Base-by-base conservation (phyloP, 2,888 invertebrate genomes). In the Volucella bombylans region DNA sequence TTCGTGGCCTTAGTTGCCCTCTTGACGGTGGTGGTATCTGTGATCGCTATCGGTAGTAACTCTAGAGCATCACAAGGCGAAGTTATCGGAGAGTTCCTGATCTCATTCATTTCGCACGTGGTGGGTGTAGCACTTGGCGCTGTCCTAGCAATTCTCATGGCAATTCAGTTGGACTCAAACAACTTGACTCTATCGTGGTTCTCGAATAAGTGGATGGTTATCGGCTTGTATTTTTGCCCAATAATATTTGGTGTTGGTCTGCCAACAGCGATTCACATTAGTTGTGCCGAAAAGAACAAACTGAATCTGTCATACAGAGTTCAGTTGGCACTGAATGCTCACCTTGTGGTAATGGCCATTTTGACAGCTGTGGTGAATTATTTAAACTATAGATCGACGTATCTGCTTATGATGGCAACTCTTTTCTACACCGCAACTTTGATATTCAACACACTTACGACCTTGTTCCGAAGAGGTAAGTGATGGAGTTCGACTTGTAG, bases 111-210 rank as follows among this genome's bases (percentile, higher is more conserved):
- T 1, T 86, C 91, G 12, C 91, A 91, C 81, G 41, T 89, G 67
- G 61, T 87, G 52, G 86, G 92, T 73, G 87, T 92, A 76, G 87
- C 85, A 57, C 62, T 90, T 1, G 89, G 90, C 6, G 31, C 90
- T 8, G 87, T 88, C 1, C 80, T 92, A 14, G 88, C 89, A 1
- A 45, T 91, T 0, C 71, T 89, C 1, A 88, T 92, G 43, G 91
- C 91, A 1, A 61, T 91, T 14, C 87, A 92, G 43, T 86, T 93
- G 50, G 93, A 93, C 87, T 88, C 88, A 6, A 88, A 90, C 1
- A 90, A 90, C 18, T 87, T 92, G 8, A 90, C 93, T 0, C 93
- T 95, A 93, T 91, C 93, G 31, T 95, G 95, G 94, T 95, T 92
- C 88, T 92, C 93, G 3, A 90, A 93, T 83, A 92, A 92, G 0